These are phyloP conservation scores for Opisthocomus hoazin DNA, from an alignment of 2,113 vertebrate species.

Conservation along the genomic window DNA sequence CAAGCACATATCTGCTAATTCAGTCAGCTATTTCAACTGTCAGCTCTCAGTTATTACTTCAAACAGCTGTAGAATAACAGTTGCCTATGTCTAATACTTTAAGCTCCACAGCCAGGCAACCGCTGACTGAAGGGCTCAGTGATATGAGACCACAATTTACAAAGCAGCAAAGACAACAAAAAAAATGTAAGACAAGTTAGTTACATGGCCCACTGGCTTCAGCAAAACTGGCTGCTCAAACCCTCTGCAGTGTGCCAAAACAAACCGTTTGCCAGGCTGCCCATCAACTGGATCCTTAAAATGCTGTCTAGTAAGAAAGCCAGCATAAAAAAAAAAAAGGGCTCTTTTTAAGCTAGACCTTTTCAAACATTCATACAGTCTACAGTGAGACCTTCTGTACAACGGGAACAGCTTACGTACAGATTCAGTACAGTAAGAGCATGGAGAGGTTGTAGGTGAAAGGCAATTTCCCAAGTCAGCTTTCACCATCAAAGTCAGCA, in stretches of 20 bases:
- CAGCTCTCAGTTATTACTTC: slow-evolving; percentile 11
- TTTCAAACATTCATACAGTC: not conserved
- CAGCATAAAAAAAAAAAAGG: not conserved
- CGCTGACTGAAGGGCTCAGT: not conserved
- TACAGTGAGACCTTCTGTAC: not conserved
- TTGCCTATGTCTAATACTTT: not conserved
- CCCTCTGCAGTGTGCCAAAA: not conserved
- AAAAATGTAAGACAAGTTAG: not conserved
- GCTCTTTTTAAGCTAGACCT: not conserved
- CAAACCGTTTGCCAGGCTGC: not conserved
- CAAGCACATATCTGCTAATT: not conserved
- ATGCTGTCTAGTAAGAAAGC: not conserved
- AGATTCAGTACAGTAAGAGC: not conserved
- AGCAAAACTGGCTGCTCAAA: not conserved
- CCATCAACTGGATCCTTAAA: not conserved
- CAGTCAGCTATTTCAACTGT: not conserved
- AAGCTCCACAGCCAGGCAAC: not conserved
- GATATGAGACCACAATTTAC: not conserved
- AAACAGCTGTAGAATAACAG: slow-evolving; percentile 15
- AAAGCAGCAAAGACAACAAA: not conserved
- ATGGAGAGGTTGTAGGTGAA: not conserved
- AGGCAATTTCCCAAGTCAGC: not conserved
- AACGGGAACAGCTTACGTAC: not conserved
- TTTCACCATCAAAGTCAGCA: not conserved
- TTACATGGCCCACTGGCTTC: not conserved